These are phyloP conservation scores for Perca schrenkii DNA, from an alignment of 2,113 vertebrate species.

Conservation along the genomic window DNA sequence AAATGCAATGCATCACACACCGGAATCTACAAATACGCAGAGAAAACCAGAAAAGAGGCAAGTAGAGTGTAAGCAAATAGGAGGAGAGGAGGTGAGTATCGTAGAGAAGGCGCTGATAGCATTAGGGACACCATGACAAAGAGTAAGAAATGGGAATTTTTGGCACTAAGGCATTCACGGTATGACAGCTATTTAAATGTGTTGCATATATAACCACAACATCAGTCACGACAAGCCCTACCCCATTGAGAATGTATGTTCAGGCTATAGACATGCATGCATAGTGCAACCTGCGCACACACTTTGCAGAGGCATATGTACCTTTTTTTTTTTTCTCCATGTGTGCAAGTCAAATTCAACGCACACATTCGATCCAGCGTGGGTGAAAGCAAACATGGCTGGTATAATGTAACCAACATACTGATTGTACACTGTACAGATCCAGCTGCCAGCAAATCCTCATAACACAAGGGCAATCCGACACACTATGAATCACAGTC, in stretches of 20 bases:
- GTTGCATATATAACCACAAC: slow-evolving; percentile 18
- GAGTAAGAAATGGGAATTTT: slow-evolving; percentile 15
- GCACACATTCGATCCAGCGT: slow-evolving; percentile 36
- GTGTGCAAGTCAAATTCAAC: slow-evolving; percentile 22
- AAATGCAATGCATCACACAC: slow-evolving; percentile 22
- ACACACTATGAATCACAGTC: slow-evolving; percentile 64
- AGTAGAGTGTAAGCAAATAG: slow-evolving; percentile 18
- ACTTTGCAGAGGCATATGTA: slow-evolving; percentile 19
- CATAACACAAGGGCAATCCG: slow-evolving; percentile 49
- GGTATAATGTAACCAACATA: slow-evolving; percentile 45
- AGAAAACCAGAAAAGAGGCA: not conserved
- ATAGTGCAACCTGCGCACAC: not conserved
- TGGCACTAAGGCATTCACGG: not conserved
- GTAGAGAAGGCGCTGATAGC: slow-evolving; percentile 7
- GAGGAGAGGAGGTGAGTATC: slow-evolving; percentile 19
- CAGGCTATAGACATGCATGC: not conserved
- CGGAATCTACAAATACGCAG: slow-evolving; percentile 13
- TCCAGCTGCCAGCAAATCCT: slow-evolving; percentile 58
- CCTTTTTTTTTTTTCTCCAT: not conserved
- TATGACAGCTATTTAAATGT: slow-evolving; percentile 20
- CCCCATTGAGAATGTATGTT: not conserved
- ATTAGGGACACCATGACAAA: slow-evolving; percentile 22
- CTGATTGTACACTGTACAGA: slow-evolving; percentile 51
- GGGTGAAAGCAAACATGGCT: slow-evolving; percentile 50
- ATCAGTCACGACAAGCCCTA: not conserved